These are phyloP conservation scores for Eupeodes luniger DNA, from an alignment of 2,888 invertebrate species.

Conservation along the genomic window DNA sequence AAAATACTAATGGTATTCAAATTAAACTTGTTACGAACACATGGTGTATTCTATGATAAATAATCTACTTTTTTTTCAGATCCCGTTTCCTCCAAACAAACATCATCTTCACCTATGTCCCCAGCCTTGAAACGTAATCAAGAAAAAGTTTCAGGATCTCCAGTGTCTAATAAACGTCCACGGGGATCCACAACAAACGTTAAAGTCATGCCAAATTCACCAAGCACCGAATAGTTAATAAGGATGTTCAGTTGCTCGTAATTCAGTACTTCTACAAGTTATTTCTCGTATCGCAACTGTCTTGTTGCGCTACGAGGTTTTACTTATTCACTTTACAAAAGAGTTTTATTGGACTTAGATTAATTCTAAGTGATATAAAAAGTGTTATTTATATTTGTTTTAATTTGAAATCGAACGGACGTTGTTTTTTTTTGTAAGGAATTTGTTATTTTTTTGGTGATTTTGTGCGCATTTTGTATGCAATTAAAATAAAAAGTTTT, in stretches of 20 bases:
- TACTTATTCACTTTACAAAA: not conserved
- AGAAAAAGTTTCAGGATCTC: conserved; percentile 56
- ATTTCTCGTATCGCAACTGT: too few relatives aligned
- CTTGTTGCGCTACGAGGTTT: not conserved
- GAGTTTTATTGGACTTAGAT: not conserved
- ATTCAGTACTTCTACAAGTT: not conserved
- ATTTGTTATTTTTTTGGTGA: not conserved
- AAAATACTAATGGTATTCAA: too few relatives aligned
- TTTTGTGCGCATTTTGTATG: not conserved
- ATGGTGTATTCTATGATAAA: too few relatives aligned
- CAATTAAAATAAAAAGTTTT: not conserved
- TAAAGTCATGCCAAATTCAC: conserved; percentile 71
- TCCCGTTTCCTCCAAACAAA: conserved; percentile 65
- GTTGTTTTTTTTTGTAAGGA: not conserved
- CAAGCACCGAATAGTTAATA: conserved; percentile 65
- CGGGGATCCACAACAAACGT: conserved; percentile 56
- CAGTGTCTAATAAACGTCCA: conserved; percentile 65
- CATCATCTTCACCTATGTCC: conserved; percentile 65
- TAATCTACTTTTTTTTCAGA: conserved; percentile 38
- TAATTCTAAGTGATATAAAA: not conserved
- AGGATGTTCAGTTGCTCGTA: conserved; percentile 42
- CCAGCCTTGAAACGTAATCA: conserved; percentile 68
- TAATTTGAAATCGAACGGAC: not conserved
- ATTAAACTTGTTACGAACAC: too few relatives aligned
- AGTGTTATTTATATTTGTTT: not conserved